These are phyloP conservation scores for Elephas maximus DNA, from an alignment of 2,113 vertebrate genomes.

Conservation along the genomic window DNA sequence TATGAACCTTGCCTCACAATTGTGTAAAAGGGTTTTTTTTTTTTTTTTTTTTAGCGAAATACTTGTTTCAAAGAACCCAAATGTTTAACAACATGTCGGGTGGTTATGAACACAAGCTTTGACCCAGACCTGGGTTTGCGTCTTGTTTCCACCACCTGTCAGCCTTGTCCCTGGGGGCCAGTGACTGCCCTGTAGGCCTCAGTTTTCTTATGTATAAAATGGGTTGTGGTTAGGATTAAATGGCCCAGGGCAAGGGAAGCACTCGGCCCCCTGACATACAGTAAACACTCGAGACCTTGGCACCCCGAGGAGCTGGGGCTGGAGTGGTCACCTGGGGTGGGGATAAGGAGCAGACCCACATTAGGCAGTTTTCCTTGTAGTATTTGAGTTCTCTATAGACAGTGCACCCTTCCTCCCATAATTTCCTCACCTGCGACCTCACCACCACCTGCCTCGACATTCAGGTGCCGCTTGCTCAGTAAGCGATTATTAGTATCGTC, in stretches of 20 bases:
- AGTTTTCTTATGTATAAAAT: no score
- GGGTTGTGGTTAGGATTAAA: not conserved
- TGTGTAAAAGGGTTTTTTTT: not conserved
- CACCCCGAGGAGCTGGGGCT: no score
- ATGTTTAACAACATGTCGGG: rapidly evolving
- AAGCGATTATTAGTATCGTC: rapidly evolving
- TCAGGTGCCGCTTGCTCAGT: rapidly evolving
- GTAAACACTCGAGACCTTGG: no score
- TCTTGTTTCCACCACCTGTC: not conserved
- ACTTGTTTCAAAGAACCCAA: not conserved
- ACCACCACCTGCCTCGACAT: rapidly evolving
- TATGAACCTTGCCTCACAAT: not conserved
- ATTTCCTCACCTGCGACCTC: no score
- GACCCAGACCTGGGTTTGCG: not conserved
- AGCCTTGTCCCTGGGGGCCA: no score
- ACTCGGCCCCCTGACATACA: no score
- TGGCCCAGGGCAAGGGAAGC: not conserved
- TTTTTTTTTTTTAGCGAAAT: rapidly evolving
- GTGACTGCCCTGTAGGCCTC: not conserved
- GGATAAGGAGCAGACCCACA: no score
- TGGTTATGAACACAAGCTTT: rapidly evolving
- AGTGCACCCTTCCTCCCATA: no score
- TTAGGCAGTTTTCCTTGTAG: no score
- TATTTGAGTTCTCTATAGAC: not conserved
- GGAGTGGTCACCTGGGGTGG: no score